Conservation (phyloP, 2,888 invertebrate species). For the Morpho achilles region DNA sequence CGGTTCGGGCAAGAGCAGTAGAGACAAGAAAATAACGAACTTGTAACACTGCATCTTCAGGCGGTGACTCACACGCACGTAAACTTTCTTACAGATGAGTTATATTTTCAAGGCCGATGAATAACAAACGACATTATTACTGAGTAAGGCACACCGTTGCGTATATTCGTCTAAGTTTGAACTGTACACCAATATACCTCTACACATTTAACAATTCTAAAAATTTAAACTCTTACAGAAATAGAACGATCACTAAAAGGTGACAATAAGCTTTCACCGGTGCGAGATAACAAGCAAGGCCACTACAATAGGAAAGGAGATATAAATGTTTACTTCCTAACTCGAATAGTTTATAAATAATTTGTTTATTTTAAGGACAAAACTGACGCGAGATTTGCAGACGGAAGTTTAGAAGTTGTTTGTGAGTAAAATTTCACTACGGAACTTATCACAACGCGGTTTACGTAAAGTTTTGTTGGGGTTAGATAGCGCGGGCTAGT, state of each 20-base stretch:
- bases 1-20: constrained; percentile 56
- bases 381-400: constrained; percentile 29
- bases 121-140: constrained; percentile 45
- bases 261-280: constrained; percentile 47
- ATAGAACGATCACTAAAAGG: constrained; percentile 30
- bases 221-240: constrained; percentile 24
- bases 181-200: constrained; percentile 30
- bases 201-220: constrained; percentile 29
- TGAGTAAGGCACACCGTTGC: constrained; percentile 69
- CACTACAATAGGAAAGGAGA: constrained; percentile 51
- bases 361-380: constrained; percentile 29
- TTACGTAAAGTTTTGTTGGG: constrained; percentile 25
- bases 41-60: constrained; percentile 52
- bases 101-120: constrained; percentile 33
- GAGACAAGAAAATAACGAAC: constrained; percentile 47
- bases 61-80: constrained; percentile 43
- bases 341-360: constrained; percentile 47
- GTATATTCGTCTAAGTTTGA: constrained; percentile 19
- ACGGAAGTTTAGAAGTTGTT: constrained; percentile 13
- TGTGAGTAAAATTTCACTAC: constrained; percentile 14
- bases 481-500: constrained; percentile 15
- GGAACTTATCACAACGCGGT: constrained; percentile 28
- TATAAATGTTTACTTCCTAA: constrained; percentile 49
- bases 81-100: constrained; percentile 23
- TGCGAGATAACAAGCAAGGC: constrained; percentile 59